These are phyloP conservation scores for Rhagoletis zephyria DNA, from an alignment of 1,140 invertebrate species.

Conservation along the genomic window DNA sequence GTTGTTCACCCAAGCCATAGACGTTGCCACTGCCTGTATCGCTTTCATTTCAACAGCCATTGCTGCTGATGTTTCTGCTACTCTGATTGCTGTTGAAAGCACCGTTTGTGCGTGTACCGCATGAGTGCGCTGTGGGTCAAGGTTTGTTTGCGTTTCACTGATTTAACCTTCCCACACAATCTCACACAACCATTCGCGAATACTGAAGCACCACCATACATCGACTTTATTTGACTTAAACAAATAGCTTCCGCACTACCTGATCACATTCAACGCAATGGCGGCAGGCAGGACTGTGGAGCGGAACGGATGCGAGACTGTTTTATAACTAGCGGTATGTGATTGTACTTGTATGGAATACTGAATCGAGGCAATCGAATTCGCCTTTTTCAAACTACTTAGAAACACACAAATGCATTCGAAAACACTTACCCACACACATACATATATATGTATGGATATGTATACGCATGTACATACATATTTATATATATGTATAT, in stretches of 20 bases:
- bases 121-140: slow-evolving; percentile 28
- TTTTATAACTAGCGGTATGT: background rate
- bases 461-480: background rate
- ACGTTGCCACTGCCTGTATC: background rate
- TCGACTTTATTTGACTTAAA: background rate
- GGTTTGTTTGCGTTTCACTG: slow-evolving; percentile 45
- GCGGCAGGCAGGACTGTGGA: background rate
- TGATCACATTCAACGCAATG: background rate
- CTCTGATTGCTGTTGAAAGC: background rate
- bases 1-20: background rate
- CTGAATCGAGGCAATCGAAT: background rate
- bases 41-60: background rate
- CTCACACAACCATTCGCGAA: background rate
- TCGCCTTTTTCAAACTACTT: background rate
- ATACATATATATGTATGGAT: background rate
- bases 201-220: background rate
- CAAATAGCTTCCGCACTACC: slow-evolving; percentile 17
- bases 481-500: no score
- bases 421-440: no score
- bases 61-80: background rate
- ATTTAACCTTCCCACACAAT: slow-evolving; percentile 11
- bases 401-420: no score
- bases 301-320: background rate
- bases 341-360: background rate
- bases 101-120: slow-evolving; percentile 10